phyloP scores from a whole-genome alignment of 1,140 invertebrate genomes.

The Papilio xuthus region DNA sequence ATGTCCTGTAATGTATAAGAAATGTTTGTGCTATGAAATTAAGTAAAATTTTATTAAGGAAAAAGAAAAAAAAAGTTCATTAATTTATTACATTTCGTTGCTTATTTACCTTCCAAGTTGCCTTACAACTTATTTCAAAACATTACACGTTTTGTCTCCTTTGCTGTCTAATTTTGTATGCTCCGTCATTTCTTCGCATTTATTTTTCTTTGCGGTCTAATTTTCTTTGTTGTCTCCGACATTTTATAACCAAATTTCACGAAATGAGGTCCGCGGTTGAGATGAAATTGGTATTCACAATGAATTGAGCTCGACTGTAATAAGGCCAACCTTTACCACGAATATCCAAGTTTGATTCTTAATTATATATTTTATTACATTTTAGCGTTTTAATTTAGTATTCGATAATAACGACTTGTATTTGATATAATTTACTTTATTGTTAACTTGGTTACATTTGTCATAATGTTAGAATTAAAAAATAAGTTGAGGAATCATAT shows the following conservation, averaged over 20 bases:
- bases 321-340: conserved; percentile 36
- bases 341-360: conserved; percentile 31
- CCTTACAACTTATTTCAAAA: conserved; percentile 28
- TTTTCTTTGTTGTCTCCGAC: conserved; percentile 78
- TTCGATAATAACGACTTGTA: neutral
- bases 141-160: conserved; percentile 39
- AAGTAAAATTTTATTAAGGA: neutral
- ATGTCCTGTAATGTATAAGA: no score
- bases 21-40: no score
- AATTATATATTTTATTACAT: conserved; percentile 12
- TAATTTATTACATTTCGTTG: neutral
- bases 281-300: conserved; percentile 78
- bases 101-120: neutral
- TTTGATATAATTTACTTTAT: no score
- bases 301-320: conserved; percentile 63
- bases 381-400: neutral
- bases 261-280: conserved; percentile 74
- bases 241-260: conserved; percentile 78
- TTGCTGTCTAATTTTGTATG: conserved; percentile 76
- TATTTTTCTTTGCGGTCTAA: conserved; percentile 79
- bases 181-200: conserved; percentile 73
- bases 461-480: no score
- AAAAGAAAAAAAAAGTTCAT: neutral
- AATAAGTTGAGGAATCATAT: no score
- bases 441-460: no score